These are phyloP conservation scores for Alouatta palliata DNA, from an alignment of 2,113 vertebrate genomes.

Conservation along the genomic window DNA sequence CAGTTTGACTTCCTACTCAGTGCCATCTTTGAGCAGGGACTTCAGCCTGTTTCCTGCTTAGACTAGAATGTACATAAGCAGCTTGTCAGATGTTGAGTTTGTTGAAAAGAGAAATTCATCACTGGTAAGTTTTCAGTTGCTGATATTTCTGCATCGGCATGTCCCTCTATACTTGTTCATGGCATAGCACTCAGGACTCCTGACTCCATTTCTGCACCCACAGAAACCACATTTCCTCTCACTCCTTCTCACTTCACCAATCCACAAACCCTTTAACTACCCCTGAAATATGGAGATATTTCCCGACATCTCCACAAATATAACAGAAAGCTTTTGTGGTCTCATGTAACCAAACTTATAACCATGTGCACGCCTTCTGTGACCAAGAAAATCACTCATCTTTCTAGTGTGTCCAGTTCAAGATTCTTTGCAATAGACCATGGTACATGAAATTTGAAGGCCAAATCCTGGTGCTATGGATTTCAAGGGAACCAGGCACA, in stretches of 20 bases:
- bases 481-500: neutral
- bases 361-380: conserved; percentile 61
- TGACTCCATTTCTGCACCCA: conserved; percentile 78
- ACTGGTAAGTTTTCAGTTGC: neutral
- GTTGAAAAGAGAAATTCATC: neutral
- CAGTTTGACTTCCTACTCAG: conserved; percentile 31
- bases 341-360: conserved; percentile 64
- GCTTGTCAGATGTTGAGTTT: neutral
- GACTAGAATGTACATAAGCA: neutral
- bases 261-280: conserved; percentile 76
- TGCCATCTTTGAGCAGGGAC: neutral
- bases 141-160: neutral
- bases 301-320: conserved; percentile 77
- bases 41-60: conserved; percentile 3
- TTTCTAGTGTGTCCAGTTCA: conserved; percentile 60
- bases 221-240: conserved; percentile 80
- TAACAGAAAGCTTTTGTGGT: conserved; percentile 79
- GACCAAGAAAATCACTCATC: conserved; percentile 78
- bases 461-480: neutral
- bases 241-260: conserved; percentile 72
- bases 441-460: neutral
- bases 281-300: conserved; percentile 74
- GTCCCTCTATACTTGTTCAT: neutral
- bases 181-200: conserved; percentile 73
- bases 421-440: conserved; percentile 63